Percentiles rank a stretch among this genome's conserved stretches.
Evolutionary conservation across 2,888 invertebrate species (phyloP).

Genomic region (Acleris emargana): DNA sequence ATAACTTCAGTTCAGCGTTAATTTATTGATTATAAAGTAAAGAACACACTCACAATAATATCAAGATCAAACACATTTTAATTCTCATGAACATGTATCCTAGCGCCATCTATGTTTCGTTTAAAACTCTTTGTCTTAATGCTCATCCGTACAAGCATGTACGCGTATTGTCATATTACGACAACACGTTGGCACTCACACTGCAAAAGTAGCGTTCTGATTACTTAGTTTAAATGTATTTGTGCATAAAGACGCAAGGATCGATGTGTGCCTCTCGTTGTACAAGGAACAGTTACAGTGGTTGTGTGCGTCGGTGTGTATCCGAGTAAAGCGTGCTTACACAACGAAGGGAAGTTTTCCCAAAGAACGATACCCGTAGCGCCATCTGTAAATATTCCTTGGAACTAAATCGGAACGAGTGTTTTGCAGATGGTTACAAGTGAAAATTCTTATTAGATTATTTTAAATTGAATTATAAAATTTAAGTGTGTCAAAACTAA

Average conservation of each 20-base stretch:
- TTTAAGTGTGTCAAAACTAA: neutral
- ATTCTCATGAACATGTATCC: conserved; percentile 8
- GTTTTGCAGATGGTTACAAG: conserved; percentile 55
- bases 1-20: too few relatives aligned
- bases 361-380: conserved; percentile 57
- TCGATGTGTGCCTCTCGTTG: conserved; percentile 49
- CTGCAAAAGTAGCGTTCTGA: neutral
- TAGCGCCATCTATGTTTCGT: conserved; percentile 63
- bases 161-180: conserved; percentile 43
- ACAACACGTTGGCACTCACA: conserved; percentile 37
- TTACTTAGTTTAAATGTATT: conserved; percentile 12
- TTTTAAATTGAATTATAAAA: neutral
- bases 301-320: conserved; percentile 49
- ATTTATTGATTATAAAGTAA: too few relatives aligned
- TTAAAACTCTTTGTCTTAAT: conserved; percentile 37
- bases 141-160: conserved; percentile 48
- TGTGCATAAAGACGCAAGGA: conserved; percentile 14
- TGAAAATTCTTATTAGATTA: conserved; percentile 41
- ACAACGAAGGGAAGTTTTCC: conserved; percentile 56
- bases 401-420: conserved; percentile 52
- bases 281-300: conserved; percentile 44
- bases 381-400: conserved; percentile 64
- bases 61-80: neutral
- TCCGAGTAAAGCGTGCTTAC: conserved; percentile 53
- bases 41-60: neutral